Base-by-base conservation (phyloP, 2,113 vertebrate genomes). In the Gymnarchus niloticus region DNA sequence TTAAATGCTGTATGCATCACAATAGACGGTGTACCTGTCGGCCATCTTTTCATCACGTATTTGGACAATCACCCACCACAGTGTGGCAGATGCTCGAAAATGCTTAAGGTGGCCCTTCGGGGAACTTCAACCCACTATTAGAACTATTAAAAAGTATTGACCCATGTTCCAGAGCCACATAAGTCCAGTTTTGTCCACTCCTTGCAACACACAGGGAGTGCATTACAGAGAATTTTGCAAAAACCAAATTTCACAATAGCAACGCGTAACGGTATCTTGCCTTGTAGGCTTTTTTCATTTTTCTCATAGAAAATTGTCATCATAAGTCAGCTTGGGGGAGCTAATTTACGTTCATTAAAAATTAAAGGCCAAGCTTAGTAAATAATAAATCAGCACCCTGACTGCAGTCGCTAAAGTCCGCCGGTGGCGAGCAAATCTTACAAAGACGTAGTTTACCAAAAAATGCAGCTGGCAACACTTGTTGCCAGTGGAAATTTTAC, bases 301-400 rank as follows among this genome's bases (percentile, higher is more conserved):
- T 59, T 78, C 21, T 37, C 41, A 44, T 78, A 6, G 23, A 41
- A 78, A 6, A 78, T 23, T 78, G 37, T 46, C 73, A 78, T 78
- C 76, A 78, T 78, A 33, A 9, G 76, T 48, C 9, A 25, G 44
- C 44, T 19, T 37, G 19, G 14, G 46, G 76, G 46, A 78, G 44
- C 76, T 33, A 48, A 46, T 17, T 19, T 7, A 48, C 23, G 44
- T n/a, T 78, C 76, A 78, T 78, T 78, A 78, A 78, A 12, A 41
- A 78, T 78, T 78, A 78, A 78, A 78, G 76, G 23, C 44, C 19
- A 8, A 2, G 76, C 76, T 78, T 78, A 78, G 44, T 78, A 48
- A 61, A 78, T 78, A 78, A 78, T 78, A 78, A n/a, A 78, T 78
- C 44, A 19, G 65, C 33, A 8, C 12, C 19, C 37, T 37, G 17